Evolutionary conservation across 2,797 vertebrate genomes (phyloP).

Genomic region (Limnodromus scolopaceus): DNA sequence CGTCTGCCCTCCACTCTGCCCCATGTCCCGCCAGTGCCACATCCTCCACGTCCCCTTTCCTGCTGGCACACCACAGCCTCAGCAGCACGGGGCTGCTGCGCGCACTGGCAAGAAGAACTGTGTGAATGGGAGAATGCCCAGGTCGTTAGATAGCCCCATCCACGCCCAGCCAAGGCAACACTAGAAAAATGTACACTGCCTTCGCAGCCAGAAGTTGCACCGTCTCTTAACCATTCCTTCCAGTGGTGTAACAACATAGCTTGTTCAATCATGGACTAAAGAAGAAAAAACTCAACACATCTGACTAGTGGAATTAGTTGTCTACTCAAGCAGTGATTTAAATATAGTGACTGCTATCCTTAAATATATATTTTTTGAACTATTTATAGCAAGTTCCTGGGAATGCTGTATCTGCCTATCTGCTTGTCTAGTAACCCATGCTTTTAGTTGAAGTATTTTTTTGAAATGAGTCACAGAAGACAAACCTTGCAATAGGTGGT

Average conservation of each 20-base stretch:
- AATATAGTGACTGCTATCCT: neutral
- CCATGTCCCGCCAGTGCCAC: rapidly evolving
- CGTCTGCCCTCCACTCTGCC: neutral
- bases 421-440: neutral
- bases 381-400: neutral
- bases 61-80: neutral
- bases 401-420: neutral
- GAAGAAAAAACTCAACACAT: neutral
- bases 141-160: neutral
- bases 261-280: neutral
- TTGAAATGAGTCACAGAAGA: neutral
- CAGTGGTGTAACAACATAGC: neutral
- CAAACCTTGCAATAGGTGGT: neutral
- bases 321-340: neutral
- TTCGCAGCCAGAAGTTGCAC: neutral
- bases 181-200: neutral
- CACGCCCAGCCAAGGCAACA: no score
- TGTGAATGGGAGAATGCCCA: neutral
- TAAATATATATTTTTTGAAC: neutral
- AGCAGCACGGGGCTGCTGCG: neutral
- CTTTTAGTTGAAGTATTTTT: neutral
- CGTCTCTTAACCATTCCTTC: rapidly evolving
- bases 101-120: rapidly evolving
- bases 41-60: rapidly evolving
- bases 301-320: neutral